phyloP scores from a whole-genome alignment of 2,797 vertebrate species.

The Dipus sagitta region DNA sequence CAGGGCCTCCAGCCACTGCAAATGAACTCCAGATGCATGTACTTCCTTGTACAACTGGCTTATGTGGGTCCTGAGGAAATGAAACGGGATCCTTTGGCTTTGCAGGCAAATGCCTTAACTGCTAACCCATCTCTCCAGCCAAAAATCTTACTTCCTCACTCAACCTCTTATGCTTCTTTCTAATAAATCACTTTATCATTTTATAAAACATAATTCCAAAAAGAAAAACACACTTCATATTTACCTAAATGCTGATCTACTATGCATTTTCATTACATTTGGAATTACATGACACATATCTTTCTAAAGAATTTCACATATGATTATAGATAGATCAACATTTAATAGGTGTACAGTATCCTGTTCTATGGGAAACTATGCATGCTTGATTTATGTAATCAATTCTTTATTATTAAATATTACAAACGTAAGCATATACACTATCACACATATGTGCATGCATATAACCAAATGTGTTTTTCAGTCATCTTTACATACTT shows the following conservation, averaged over 20 bases:
- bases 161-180: neutral
- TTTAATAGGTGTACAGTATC: neutral
- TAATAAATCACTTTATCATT: neutral
- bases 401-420: neutral
- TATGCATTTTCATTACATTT: conserved; percentile 42
- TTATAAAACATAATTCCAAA: conserved; percentile 29
- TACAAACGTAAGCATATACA: neutral
- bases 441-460: too few species aligned
- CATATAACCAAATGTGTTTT: neutral
- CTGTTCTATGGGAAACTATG: neutral
- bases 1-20: too few species aligned
- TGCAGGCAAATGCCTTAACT: too few species aligned
- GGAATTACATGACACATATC: neutral
- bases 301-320: neutral
- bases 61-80: too few species aligned
- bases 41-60: too few species aligned
- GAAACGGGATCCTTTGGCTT: too few species aligned
- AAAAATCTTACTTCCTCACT: neutral
- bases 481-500: neutral
- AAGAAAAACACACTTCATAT: neutral
- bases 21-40: too few species aligned
- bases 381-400: neutral
- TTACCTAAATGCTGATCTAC: neutral
- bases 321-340: neutral
- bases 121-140: too few species aligned